Base-by-base conservation (phyloP, 2,113 vertebrate genomes). In the Aegithalos caudatus region DNA sequence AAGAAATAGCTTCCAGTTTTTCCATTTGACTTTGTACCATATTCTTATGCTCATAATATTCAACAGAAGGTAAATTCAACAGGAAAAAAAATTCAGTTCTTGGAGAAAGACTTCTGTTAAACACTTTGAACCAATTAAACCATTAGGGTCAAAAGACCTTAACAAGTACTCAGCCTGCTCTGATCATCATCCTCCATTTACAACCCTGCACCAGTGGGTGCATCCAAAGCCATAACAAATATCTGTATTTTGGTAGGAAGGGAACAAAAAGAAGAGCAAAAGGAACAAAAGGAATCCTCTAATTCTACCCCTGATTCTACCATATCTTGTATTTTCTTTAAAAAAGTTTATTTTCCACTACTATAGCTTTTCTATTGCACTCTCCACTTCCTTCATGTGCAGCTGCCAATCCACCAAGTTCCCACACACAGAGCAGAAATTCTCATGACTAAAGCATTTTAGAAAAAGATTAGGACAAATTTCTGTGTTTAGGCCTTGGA, bases 361-460 rank as follows among this genome's bases (percentile, higher is more conserved):
- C 27, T 50, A 0, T 3, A 44, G 18, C 33, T 71, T 11, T 66
- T 78, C 20, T 4, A 33, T 51, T 79, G 15, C 15, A 45, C 17
- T 87, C 28, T 62, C 16, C 0, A 1, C 21, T 61, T 88, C 35
- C n/a, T 60, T 51, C 1, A 1, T 5, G 31, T 33, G 27, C 35
- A n/a, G 9, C 10, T 0, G 0, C 24, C 40, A 44, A 38, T 23
- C 12, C 21, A 71, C 6, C 23, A 40, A 37, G 15, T 6, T 86
- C 9, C 27, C 0, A 0, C 12, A 50, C 13, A 28, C 22, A 37
- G 19, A 72, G 11, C 22, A 53, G 12, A 54, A 67, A 58, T 67
- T 71, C 27, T 77, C 35, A 17, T 22, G 61, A 33, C 5, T 19
- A 66, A 45, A 11, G n/a, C 7, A 31, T 33, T 67, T 81, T 44